A percentile compares a stretch with the other conserved stretches of the same genome.
Evolutionary conservation across 2,888 invertebrate species (phyloP).

Genomic region (Gryllus longicercus): DNA sequence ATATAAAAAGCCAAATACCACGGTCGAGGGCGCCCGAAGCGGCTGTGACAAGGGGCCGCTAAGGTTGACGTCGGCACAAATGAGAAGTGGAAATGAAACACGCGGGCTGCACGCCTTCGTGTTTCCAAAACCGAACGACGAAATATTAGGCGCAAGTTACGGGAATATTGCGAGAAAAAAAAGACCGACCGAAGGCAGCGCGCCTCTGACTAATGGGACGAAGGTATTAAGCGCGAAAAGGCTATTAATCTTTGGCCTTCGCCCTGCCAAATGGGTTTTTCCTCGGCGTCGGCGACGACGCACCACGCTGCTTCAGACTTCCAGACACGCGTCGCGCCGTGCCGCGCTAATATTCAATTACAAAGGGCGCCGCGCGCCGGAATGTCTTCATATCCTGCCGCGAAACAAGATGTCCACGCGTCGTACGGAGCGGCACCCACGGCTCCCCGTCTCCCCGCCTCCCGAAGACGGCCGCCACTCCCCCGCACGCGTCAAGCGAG

Average conservation of each 20-base stretch:
- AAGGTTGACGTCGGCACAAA: not conserved
- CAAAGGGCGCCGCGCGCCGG: no score
- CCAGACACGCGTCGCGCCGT: no score
- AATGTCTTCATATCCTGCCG: no score
- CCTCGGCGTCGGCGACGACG: not conserved
- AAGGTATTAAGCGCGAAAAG: conserved; percentile 5
- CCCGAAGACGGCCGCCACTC: no score
- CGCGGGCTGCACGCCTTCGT: not conserved
- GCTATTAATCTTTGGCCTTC: not conserved
- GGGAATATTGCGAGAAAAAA: not conserved
- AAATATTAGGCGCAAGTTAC: conserved; percentile 3
- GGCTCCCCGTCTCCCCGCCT: no score
- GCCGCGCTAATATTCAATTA: no score
- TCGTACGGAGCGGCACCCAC: no score
- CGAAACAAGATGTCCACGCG: no score
- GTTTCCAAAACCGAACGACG: not conserved
- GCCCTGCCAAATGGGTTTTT: not conserved
- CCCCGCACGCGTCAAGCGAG: no score
- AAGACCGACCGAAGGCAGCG: not conserved
- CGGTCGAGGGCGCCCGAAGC: not conserved
- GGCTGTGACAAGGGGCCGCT: not conserved
- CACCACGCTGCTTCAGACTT: not conserved
- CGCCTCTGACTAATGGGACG: not conserved
- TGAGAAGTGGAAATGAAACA: not conserved
- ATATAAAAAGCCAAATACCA: not conserved